Evolutionary conservation across 2,888 invertebrate genomes (phyloP), one percentile per base, ranked within the genome.

Genomic region (Epinotia ramella): DNA sequence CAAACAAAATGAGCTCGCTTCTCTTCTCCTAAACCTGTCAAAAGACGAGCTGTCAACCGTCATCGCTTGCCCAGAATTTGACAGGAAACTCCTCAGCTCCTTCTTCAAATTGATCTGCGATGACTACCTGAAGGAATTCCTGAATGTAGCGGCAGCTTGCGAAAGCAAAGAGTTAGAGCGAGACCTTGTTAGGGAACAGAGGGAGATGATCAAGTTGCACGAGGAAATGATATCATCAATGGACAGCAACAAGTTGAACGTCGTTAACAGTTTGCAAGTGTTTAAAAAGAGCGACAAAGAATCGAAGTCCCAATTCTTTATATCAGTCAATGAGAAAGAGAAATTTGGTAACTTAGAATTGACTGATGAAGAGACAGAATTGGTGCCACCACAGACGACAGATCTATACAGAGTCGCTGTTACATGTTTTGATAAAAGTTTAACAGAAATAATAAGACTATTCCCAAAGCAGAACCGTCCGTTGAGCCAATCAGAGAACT

Each of bases 51-150:
- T 94, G 81, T 91, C 87, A 79, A 89, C 92, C 33, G 90, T 95
- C 69, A 91, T 95, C 85, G 84, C 88, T 0, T 92, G 93, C 68
- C 86, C 90, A 3, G 94, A 94, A 78, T 95, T 95, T 79, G 93
- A 95, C 81, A 92, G 93, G 73, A 93, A 93, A 84, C 89, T 95
- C 59, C 84, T 96, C 9, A 85, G 88, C 44, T 90, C 95, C 4
- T 94, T 95, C 77, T 94, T 96, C 76, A 91, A 91, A 83, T 88
- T 95, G 12, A 87, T 95, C 0, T 91, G 95, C 76, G 91, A 95
- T 73, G 86, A 85, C 53, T 96, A 95, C 83, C 79, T 95, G 49
- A 89, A 87, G 80, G 91, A 91, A 18, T 91, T 95, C 62, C 77
- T 92, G 0, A 89, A 89, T 66, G 83, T 87, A 0, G 81, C 90